These are phyloP conservation scores for Ectropis grisescens DNA, from an alignment of 1,140 invertebrate genomes.

Conservation along the genomic window DNA sequence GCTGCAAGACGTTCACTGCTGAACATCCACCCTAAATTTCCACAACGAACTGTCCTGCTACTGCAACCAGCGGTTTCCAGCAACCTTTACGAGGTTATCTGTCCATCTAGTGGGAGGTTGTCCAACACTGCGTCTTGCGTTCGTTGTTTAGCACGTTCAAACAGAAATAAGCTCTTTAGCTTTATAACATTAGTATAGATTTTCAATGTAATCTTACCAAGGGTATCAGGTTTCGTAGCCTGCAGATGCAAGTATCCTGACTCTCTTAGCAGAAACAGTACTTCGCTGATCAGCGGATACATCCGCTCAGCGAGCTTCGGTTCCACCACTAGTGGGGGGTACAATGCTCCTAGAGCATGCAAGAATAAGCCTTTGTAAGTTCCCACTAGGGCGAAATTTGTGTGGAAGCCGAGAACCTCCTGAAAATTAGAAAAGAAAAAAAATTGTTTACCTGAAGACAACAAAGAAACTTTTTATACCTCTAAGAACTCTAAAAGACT, in stretches of 20 bases:
- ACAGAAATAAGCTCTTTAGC: too few species aligned
- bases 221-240: slow-evolving; percentile 91
- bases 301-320: slow-evolving; percentile 70
- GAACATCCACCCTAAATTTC: too few species aligned
- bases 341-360: slow-evolving; percentile 28
- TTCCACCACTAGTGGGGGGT: slow-evolving; percentile 35
- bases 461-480: background rate
- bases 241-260: slow-evolving; percentile 88
- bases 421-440: slow-evolving; percentile 69
- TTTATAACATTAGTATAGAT: too few species aligned
- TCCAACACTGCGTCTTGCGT: too few species aligned
- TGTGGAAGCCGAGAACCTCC: slow-evolving; percentile 69
- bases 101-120: too few species aligned
- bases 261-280: slow-evolving; percentile 74
- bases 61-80: too few species aligned
- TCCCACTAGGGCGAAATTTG: slow-evolving; percentile 22
- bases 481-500: background rate
- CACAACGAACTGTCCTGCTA: too few species aligned
- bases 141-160: too few species aligned
- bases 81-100: too few species aligned
- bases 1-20: too few species aligned
- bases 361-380: slow-evolving; percentile 11
- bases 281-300: slow-evolving; percentile 71
- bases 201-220: too few species aligned
- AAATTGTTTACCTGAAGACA: background rate